Percentiles rank a stretch among this genome's conserved stretches.
These are phyloP conservation scores for Uria lomvia DNA, from an alignment of 2,113 vertebrate genomes.

Conservation along the genomic window DNA sequence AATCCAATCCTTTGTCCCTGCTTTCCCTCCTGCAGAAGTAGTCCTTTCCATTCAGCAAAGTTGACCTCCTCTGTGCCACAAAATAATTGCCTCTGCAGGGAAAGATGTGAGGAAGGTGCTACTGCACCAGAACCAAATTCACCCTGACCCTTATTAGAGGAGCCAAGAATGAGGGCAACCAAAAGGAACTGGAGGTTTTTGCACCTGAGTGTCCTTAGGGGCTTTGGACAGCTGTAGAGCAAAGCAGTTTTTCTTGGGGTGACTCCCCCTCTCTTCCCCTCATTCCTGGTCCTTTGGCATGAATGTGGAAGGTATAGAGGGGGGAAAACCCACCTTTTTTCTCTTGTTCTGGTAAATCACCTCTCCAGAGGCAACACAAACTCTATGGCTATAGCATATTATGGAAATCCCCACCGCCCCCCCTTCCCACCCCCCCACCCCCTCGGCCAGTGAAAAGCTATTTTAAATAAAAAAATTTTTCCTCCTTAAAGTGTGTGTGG, in stretches of 20 bases:
- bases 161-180: neutral
- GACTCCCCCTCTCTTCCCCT: fast-evolving
- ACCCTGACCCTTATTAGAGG: neutral
- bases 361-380: neutral
- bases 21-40: neutral
- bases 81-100: neutral
- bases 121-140: fast-evolving
- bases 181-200: neutral
- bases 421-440: too few relatives aligned
- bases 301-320: neutral
- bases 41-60: neutral
- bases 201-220: neutral
- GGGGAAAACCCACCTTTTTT: neutral
- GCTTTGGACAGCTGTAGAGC: neutral
- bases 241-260: neutral
- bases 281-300: neutral
- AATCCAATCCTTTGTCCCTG: neutral
- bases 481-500: neutral
- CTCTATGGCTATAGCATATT: neutral
- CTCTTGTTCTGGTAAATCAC: neutral
- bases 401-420: neutral
- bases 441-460: neutral
- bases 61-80: neutral
- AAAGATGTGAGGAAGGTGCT: neutral
- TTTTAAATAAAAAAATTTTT: neutral